Evolutionary conservation across 2,113 vertebrate species (phyloP), one percentile per base, ranked within the genome.

Genomic region (Saguinus imperator): DNA sequence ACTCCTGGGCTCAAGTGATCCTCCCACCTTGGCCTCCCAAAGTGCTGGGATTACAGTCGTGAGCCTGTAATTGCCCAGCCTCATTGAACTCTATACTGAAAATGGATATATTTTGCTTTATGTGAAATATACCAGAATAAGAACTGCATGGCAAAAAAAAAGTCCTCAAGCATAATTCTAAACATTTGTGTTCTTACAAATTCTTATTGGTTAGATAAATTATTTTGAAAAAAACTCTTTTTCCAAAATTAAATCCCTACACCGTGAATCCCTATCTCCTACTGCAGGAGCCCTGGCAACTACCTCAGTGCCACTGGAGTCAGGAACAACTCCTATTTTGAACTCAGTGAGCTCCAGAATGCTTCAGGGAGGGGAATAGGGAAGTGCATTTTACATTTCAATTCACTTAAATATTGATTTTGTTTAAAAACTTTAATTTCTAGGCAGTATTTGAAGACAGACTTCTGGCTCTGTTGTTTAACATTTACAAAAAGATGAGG

Each of bases 121-220:
- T 64, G 77, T 57, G 66, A 86, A 90, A 89, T 84, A 68, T 25
- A 91, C 50, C 27, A 87, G 55, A 93, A 40, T 48, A 90, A 64
- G 91, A 89, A 82, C n/a, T 27, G 27, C 48, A 91, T 64, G 37
- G 40, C 18, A 77, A 93, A 81, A 86, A 58, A 64, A 64, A 87
- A 85, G 70, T 6, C 55, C 84, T 90, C 76, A 84, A 87, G 55
- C 4, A 55, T 73, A 96, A 87, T 37, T 87, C 64, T 93, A 61
- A 96, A 84, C 25, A n/a, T 91, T 81, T 87, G 91, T 66, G 88
- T 88, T 91, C 87, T 88, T 93, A 68, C 68, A 80, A 84, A 91
- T 96, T 90, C 66, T 87, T 88, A 91, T 25, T 88, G 52, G 25
- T 75, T 88, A 66, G 14, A 91, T 8, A 37, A 52, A 72, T 77